A percentile compares a stretch with the other conserved stretches of the same genome.
These are phyloP conservation scores for Puma concolor DNA, from an alignment of 2,113 vertebrate species.

Conservation along the genomic window DNA sequence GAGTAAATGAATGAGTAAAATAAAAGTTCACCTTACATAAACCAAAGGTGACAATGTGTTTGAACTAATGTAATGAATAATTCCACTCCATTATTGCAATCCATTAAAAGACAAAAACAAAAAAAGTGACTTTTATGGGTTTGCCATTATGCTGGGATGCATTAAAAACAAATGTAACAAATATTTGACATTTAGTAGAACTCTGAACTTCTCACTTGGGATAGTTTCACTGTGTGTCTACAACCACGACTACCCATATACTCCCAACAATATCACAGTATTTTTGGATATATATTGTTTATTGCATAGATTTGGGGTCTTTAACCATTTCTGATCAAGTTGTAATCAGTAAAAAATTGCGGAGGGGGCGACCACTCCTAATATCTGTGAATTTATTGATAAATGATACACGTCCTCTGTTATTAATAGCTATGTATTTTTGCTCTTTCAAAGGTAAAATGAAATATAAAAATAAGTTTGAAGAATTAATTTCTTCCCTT, in stretches of 20 bases:
- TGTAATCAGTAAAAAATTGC: not conserved
- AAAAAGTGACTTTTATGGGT: not conserved
- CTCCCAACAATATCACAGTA: no score
- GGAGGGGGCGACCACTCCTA: not conserved
- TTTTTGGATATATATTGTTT: not conserved
- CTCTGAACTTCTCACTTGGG: not conserved
- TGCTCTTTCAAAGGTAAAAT: not conserved
- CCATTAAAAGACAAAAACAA: not conserved
- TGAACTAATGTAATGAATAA: not conserved
- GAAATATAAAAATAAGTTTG: not conserved
- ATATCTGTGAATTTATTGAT: not conserved
- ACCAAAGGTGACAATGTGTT: not conserved
- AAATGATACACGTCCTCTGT: not conserved
- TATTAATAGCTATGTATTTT: not conserved
- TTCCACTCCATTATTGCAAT: not conserved
- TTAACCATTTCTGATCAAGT: not conserved
- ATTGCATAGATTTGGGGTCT: not conserved
- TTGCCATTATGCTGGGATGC: not conserved
- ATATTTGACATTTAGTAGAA: not conserved
- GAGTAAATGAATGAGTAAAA: not conserved
- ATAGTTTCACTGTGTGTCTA: not conserved
- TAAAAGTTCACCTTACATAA: not conserved
- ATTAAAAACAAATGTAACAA: not conserved
- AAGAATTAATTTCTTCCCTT: not conserved
- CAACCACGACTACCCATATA: no score